Evolutionary conservation across 1,140 invertebrate genomes (phyloP), one percentile per base, ranked within the genome.

Genomic region (Zaprionus lachaisei): DNA sequence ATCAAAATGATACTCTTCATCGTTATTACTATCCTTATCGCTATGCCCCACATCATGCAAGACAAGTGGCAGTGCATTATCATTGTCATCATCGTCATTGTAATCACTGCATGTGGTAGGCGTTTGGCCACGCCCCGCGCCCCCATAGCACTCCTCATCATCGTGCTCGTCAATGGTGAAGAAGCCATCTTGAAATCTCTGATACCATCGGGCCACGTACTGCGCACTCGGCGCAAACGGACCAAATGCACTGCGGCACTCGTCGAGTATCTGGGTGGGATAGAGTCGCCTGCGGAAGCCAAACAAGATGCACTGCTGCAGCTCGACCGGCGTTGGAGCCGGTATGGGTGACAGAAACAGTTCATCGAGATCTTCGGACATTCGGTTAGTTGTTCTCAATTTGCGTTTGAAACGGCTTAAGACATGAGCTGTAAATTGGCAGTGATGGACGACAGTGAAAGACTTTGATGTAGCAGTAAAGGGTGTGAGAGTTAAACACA

Each of bases 281-380:
- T 91, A 70, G 68, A 90, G 86, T 38, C 86, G 85, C 17, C 85
- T 71, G 5, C 85, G 86, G 71, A 90, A 90, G 28, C 85, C 85
- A 51, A 90, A 90, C 31, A 90, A 66, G 54, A 90, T 91, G 79
- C 85, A 91, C 71, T 90, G 85, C 73, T 90, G 86, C 67, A 90
- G 77, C 62, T 90, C 85, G 28, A 72, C 49, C 54, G 86, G 49
- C 58, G 86, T 76, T 58, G 85, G 85, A 7, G 81, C 82, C 76
- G 85, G 85, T 73, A 90, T 89, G 47, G 85, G 85, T n/a, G 86
- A 77, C 28, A 89, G 72, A 41, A 89, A 89, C 49, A 89, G 79
- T 56, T 89, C 84, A 69, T 89, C 84, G 78, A 89, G 85, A 69
- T 89, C 84, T 79, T 89, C 84, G 79, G 84, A 89, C 84, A 89